These are phyloP conservation scores for Contarinia nasturtii DNA, from an alignment of 1,140 invertebrate species.

Conservation along the genomic window DNA sequence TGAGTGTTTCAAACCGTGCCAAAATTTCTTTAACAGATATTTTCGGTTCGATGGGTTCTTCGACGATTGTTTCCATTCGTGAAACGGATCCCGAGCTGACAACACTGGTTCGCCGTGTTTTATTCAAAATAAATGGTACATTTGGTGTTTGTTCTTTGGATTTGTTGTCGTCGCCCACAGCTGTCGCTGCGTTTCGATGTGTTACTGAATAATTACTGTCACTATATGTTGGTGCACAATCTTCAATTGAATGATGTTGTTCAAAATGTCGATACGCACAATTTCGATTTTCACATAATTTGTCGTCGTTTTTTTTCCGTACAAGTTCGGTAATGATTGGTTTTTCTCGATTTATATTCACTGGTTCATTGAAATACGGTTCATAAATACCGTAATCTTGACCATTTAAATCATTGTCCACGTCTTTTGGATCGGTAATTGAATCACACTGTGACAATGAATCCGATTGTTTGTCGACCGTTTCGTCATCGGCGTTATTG, in stretches of 20 bases:
- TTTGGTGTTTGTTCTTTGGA: too few species aligned
- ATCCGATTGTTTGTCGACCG: slow-evolving; percentile 26
- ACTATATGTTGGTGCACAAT: background rate
- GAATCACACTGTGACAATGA: slow-evolving; percentile 25
- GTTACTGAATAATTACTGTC: too few species aligned
- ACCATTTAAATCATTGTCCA: background rate
- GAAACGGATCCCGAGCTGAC: slow-evolving; percentile 35
- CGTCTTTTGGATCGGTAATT: slow-evolving; percentile 15
- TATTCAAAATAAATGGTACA: slow-evolving; percentile 1
- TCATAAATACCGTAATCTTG: slow-evolving; percentile 8
- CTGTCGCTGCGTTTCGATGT: too few species aligned
- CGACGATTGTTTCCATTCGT: slow-evolving; percentile 61
- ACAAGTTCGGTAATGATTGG: slow-evolving; percentile 21
- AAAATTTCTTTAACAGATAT: slow-evolving; percentile 62
- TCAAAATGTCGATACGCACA: slow-evolving; percentile 6
- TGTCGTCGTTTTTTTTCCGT: slow-evolving; percentile 8
- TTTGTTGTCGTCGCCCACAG: too few species aligned
- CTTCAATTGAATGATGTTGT: background rate
- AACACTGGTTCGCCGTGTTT: slow-evolving; percentile 23
- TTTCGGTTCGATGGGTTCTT: slow-evolving; percentile 52
- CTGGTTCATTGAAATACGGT: slow-evolving; percentile 7
- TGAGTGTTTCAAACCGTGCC: slow-evolving; percentile 56
- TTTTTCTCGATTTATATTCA: slow-evolving; percentile 16
- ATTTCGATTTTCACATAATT: slow-evolving; percentile 6
- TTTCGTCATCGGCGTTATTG: slow-evolving; percentile 25